Conservation (phyloP, 2,888 invertebrate species). For the Plebejus anna region DNA sequence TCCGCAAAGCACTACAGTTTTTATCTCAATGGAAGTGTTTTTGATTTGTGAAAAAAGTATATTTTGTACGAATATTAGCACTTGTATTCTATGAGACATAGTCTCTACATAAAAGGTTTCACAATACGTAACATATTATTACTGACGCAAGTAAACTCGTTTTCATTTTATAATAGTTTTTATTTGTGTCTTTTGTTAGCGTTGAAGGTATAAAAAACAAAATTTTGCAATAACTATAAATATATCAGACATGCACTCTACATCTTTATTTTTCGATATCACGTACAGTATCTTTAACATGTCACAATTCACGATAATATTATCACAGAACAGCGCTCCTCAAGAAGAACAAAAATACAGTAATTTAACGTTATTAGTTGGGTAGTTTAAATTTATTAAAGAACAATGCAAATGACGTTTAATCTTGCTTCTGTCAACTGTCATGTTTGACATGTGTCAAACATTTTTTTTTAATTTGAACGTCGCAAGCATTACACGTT, state of each 20-base stretch:
- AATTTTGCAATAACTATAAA: not conserved
- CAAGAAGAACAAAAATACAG: not conserved
- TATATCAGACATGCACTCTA: not conserved
- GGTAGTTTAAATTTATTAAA: not conserved
- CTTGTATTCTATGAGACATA: not conserved
- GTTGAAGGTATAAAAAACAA: not conserved
- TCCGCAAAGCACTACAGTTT: conserved; percentile 19
- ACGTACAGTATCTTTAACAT: not conserved
- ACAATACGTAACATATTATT: not conserved
- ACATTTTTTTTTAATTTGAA: not conserved
- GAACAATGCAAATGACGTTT: not conserved
- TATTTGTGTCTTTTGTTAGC: not conserved
- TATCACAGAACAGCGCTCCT: not conserved
- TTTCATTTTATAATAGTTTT: not conserved
- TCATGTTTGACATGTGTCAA: not conserved
- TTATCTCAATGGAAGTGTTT: conserved; percentile 19
- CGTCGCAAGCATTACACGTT: conserved; percentile 1
- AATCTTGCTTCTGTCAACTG: conserved; percentile 1
- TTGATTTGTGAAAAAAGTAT: not conserved
- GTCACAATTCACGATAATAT: conserved; percentile 1
- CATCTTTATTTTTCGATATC: not conserved
- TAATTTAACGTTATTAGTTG: not conserved
- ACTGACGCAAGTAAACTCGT: conserved; percentile 1
- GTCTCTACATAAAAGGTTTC: conserved; percentile 5
- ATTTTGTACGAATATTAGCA: not conserved